phyloP scores from a whole-genome alignment of 2,888 invertebrate genomes.

The Orthosia gracilis region DNA sequence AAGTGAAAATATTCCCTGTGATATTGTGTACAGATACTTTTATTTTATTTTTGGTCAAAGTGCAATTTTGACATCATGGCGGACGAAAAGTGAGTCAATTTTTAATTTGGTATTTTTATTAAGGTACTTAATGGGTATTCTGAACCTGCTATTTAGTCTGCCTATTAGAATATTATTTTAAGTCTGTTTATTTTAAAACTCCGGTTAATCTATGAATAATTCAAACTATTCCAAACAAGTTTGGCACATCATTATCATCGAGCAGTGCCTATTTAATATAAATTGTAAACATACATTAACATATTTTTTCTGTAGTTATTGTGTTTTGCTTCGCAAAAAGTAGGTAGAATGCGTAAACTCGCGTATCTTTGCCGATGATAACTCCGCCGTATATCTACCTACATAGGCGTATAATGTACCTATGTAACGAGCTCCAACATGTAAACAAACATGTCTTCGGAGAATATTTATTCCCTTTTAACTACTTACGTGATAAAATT shows the following conservation, averaged over 20 bases:
- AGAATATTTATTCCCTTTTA: slow-evolving; percentile 1
- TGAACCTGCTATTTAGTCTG: neutral
- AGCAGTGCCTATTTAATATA: neutral
- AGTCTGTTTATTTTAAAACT: neutral
- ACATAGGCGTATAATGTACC: neutral
- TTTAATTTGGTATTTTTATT: neutral
- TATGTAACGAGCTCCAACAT: neutral
- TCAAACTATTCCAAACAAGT: neutral
- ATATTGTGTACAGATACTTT: slow-evolving; percentile 75
- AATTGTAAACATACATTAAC: neutral
- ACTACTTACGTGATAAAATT: neutral
- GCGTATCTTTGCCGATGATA: slow-evolving; percentile 28
- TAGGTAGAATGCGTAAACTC: slow-evolving; percentile 34
- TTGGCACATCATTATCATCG: neutral
- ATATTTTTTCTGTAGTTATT: neutral
- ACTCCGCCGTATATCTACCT: neutral
- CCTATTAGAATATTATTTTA: neutral
- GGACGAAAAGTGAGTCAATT: slow-evolving; percentile 82
- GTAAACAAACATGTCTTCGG: slow-evolving; percentile 26
- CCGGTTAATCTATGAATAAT: slow-evolving; percentile 4
- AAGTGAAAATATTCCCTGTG: slow-evolving; percentile 74
- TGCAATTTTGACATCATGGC: slow-evolving; percentile 75
- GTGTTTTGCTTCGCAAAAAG: slow-evolving; percentile 12
- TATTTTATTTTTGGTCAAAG: slow-evolving; percentile 61
- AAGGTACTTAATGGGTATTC: neutral